These are phyloP conservation scores for Ernsta delagoae DNA, from an alignment of 2,888 invertebrate genomes.

Conservation along the genomic window DNA sequence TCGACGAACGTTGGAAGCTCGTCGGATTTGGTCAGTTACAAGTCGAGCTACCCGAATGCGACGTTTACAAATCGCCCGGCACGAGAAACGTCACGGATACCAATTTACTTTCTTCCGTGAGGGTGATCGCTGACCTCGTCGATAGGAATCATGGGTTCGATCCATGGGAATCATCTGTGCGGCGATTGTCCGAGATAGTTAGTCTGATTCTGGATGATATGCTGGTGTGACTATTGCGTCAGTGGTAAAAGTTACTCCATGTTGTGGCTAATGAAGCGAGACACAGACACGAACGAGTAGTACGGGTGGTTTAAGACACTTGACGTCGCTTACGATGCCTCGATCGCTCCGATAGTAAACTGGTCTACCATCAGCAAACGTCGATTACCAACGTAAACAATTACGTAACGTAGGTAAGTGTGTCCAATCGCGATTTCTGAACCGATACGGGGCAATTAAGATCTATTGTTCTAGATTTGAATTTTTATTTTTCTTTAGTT, in stretches of 20 bases:
- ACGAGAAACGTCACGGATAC: conserved; percentile 68
- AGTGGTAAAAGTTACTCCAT: conserved; percentile 29
- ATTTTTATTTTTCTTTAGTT: conserved; percentile 33
- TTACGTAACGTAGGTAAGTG: conserved; percentile 53
- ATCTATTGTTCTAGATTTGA: conserved; percentile 42
- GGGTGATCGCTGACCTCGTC: conserved; percentile 62
- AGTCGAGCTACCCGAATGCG: conserved; percentile 60
- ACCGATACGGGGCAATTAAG: conserved; percentile 45
- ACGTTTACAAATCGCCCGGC: conserved; percentile 74
- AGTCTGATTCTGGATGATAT: conserved; percentile 5
- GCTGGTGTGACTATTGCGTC: conserved; percentile 11
- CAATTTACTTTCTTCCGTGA: conserved; percentile 72
- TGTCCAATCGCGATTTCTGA: conserved; percentile 39
- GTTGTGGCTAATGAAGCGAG: conserved; percentile 50
- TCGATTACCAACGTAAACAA: conserved; percentile 63
- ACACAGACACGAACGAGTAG: conserved; percentile 44
- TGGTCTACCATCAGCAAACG: conserved; percentile 50
- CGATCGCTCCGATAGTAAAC: conserved; percentile 50
- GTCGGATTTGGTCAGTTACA: conserved; percentile 47
- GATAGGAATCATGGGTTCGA: conserved; percentile 58
- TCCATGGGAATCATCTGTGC: conserved; percentile 51
- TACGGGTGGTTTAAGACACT: conserved; percentile 8
- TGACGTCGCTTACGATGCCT: conserved; percentile 55
- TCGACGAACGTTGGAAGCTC: conserved; percentile 44
- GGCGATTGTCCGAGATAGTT: conserved; percentile 25